These are phyloP conservation scores for Monopterus albus DNA, from an alignment of 2,113 vertebrate species.

Conservation along the genomic window DNA sequence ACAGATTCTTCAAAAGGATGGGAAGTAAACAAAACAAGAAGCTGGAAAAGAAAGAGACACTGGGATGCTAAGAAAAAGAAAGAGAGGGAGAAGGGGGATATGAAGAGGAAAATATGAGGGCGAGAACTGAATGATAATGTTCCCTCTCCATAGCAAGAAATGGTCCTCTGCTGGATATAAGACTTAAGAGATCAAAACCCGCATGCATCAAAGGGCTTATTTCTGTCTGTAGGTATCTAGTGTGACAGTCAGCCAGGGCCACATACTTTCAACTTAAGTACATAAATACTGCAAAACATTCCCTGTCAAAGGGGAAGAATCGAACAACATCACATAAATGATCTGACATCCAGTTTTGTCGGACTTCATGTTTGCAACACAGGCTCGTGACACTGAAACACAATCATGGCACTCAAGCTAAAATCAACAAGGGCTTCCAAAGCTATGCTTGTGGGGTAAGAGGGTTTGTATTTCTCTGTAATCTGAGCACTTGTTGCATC, in stretches of 20 bases:
- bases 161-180: conserved; percentile 63
- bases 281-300: conserved; percentile 25
- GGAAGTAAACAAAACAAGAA: conserved; percentile 31
- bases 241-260: conserved; percentile 30
- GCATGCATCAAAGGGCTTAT: conserved; percentile 69
- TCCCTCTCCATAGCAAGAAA: conserved; percentile 48
- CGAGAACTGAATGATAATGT: conserved; percentile 61
- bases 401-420: not conserved
- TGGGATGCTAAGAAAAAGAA: conserved; percentile 8
- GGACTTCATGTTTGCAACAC: not conserved
- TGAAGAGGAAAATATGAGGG: conserved; percentile 51
- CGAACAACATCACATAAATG: conserved; percentile 9
- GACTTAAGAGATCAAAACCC: conserved; percentile 74
- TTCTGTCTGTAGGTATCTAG: conserved; percentile 67
- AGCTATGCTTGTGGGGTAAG: not conserved
- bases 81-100: not conserved
- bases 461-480: not conserved
- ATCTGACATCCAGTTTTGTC: conserved; percentile 19
- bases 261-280: conserved; percentile 49
- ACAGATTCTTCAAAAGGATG: conserved; percentile 55
- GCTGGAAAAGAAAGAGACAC: not conserved
- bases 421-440: not conserved
- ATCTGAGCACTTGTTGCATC: not conserved
- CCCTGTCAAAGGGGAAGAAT: not conserved
- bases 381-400: not conserved